Percentiles rank a stretch among this genome's conserved stretches.
These are phyloP conservation scores for Oryzias melastigma DNA, from an alignment of 2,113 vertebrate species.

Conservation along the genomic window DNA sequence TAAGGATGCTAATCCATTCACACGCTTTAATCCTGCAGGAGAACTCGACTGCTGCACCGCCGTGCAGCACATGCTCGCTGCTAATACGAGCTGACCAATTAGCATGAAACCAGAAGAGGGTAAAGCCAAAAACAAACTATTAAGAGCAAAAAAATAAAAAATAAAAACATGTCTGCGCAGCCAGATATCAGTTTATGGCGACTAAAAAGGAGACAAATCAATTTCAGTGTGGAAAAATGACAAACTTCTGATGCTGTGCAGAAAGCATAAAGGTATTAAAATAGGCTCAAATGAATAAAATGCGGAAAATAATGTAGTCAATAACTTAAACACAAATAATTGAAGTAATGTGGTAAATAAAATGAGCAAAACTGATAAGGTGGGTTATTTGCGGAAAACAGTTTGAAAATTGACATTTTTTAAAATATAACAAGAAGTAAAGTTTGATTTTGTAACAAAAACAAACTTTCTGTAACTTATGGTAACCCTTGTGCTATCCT, in stretches of 20 bases:
- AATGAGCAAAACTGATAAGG: no score
- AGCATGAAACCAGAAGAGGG: conserved; percentile 9
- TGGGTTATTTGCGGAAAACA: no score
- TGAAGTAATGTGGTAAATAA: no score
- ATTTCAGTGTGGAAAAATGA: neutral
- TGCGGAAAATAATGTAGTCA: no score
- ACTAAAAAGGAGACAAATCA: neutral
- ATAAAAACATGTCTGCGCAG: neutral
- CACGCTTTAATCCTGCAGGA: conserved; percentile 50
- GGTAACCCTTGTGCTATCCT: no score
- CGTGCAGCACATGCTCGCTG: conserved; percentile 11
- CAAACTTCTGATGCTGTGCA: neutral
- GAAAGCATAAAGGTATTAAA: no score
- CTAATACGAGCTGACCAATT: conserved; percentile 36
- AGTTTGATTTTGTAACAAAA: no score
- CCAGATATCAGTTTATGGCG: conserved; percentile 1
- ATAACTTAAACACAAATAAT: no score
- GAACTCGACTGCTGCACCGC: conserved; percentile 29
- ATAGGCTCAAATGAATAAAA: no score
- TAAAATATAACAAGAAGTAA: no score
- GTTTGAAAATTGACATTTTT: no score
- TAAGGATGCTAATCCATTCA: conserved; percentile 62
- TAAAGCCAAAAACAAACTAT: conserved; percentile 18
- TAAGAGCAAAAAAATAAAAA: conserved; percentile 2
- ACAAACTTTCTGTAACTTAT: no score